A percentile compares a stretch with the other conserved stretches of the same genome.
These are phyloP conservation scores for Vireo altiloquus DNA, from an alignment of 2,113 vertebrate genomes.

Conservation along the genomic window DNA sequence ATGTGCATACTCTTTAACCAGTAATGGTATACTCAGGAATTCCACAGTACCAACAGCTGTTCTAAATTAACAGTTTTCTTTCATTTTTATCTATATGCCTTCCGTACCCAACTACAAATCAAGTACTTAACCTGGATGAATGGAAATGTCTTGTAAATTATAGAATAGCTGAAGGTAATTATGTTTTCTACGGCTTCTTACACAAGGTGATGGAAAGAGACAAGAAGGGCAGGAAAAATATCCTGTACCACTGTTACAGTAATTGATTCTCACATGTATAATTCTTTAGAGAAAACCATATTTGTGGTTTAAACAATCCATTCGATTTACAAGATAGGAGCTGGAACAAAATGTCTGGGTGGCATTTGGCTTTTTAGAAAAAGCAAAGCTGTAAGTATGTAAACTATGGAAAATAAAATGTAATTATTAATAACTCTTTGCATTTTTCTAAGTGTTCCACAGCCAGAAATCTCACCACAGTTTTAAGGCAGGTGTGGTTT, in stretches of 20 bases:
- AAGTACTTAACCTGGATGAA: neutral
- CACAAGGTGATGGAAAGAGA: neutral
- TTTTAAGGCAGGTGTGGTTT: neutral
- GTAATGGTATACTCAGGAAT: neutral
- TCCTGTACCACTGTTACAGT: neutral
- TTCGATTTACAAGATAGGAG: neutral
- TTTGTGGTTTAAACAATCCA: neutral
- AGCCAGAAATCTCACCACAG: neutral
- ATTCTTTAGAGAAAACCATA: neutral
- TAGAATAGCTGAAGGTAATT: neutral
- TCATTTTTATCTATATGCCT: neutral
- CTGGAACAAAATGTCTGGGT: neutral
- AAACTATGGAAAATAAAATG: neutral
- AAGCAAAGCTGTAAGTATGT: neutral
- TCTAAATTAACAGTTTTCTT: neutral
- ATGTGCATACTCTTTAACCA: neutral
- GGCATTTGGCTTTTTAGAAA: neutral
- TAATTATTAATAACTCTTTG: neutral
- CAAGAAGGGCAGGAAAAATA: neutral
- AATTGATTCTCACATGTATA: neutral
- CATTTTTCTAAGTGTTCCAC: neutral
- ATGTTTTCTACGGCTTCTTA: neutral
- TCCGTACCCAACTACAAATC: neutral
- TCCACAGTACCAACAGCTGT: neutral
- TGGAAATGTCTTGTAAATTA: neutral